Conservation (phyloP, 2,797 vertebrate genomes). For the Taenioides sp. region DNA sequence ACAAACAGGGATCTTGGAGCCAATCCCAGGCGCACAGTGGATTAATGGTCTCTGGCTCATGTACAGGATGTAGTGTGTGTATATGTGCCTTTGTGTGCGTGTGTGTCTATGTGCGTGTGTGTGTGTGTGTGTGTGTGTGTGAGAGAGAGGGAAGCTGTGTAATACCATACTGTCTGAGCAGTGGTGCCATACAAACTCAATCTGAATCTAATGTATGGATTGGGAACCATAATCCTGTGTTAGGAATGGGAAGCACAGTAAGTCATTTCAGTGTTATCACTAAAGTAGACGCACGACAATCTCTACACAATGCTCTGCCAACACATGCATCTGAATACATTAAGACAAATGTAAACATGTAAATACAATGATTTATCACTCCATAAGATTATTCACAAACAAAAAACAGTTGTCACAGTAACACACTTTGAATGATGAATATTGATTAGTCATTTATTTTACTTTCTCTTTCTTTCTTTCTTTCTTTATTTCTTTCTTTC, state of each 20-base stretch:
- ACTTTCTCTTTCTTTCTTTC: no score
- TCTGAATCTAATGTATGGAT: slow-evolving; percentile 64
- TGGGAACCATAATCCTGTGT: slow-evolving; percentile 64
- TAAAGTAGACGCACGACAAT: slow-evolving; percentile 55
- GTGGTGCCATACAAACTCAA: slow-evolving; percentile 54
- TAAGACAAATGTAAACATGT: not conserved
- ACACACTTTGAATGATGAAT: not conserved
- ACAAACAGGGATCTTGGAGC: slow-evolving; percentile 54
- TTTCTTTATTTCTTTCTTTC: no score
- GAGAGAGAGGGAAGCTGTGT: slow-evolving; percentile 8
- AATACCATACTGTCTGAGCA: slow-evolving; percentile 48
- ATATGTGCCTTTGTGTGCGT: slow-evolving; percentile 28
- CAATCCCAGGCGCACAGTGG: slow-evolving; percentile 48
- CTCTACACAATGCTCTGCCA: slow-evolving; percentile 25
- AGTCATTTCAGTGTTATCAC: slow-evolving; percentile 65
- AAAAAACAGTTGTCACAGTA: not conserved
- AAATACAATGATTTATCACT: not conserved
- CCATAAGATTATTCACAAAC: not conserved
- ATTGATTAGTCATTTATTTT: not conserved
- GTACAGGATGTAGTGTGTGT: slow-evolving; percentile 29
- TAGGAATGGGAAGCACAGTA: slow-evolving; percentile 65
- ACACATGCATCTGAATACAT: not conserved
- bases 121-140: slow-evolving; percentile 10
- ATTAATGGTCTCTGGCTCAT: slow-evolving; percentile 58
- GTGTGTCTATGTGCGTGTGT: not conserved